phyloP scores from a whole-genome alignment of 2,113 vertebrate genomes.

The Plestiodon gilberti region DNA sequence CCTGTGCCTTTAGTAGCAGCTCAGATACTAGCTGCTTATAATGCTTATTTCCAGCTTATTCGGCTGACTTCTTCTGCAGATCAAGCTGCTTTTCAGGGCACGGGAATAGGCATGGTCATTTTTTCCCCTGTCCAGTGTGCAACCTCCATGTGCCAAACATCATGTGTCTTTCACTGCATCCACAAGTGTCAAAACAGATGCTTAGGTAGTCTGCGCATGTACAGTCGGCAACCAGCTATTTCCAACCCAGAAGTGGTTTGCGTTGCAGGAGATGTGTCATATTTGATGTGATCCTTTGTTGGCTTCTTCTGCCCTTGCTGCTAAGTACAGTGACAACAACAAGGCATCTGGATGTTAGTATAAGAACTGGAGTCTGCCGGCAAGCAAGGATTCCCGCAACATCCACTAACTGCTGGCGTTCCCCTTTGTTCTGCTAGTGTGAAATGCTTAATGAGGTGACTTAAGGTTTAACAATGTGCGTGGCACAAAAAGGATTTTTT shows the following conservation, averaged over 20 bases:
- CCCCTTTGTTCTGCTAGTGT: conserved; percentile 37
- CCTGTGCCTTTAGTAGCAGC: no score
- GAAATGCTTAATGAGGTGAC: conserved; percentile 59
- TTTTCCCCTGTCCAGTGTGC: no score
- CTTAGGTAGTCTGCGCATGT: no score
- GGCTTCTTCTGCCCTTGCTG: not conserved
- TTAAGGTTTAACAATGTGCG: conserved; percentile 62
- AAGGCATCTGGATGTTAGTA: accelerated
- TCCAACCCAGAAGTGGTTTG: not conserved
- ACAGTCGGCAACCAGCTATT: not conserved
- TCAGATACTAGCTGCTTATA: no score
- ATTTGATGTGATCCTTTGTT: not conserved
- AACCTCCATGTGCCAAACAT: no score
- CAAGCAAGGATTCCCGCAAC: conserved; percentile 14
- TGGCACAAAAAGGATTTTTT: conserved; percentile 42
- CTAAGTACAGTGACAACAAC: not conserved
- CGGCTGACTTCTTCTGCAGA: no score
- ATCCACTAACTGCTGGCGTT: conserved; percentile 41
- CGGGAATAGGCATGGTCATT: no score
- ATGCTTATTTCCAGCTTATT: no score
- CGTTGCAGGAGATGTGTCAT: not conserved
- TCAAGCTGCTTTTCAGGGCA: no score
- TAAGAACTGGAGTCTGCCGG: not conserved
- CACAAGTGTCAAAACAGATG: no score
- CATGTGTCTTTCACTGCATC: no score